phyloP scores from a whole-genome alignment of 2,888 invertebrate genomes.

The Monoplex corrugatus region DNA sequence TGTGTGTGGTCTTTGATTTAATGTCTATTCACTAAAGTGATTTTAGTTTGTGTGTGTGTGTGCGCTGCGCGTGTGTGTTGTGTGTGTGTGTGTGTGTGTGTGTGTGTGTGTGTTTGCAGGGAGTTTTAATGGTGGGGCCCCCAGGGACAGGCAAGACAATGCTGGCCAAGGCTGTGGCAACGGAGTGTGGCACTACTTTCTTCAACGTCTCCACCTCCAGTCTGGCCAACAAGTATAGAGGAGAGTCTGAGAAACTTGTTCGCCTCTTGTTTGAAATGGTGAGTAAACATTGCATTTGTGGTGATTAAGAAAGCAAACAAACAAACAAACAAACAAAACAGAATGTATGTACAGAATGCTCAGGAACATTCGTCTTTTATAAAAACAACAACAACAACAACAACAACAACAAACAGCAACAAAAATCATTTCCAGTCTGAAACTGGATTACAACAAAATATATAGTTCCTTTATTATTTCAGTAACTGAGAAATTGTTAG shows the following conservation, averaged over 20 bases:
- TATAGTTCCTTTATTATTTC: no score
- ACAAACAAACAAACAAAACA: no score
- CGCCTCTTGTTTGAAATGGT: constrained; percentile 98
- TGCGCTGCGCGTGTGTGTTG: background rate
- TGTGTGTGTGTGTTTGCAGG: constrained; percentile 68
- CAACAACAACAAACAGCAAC: background rate
- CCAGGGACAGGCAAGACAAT: constrained; percentile 84
- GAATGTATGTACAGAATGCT: no score
- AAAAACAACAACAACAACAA: background rate
- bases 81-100: background rate
- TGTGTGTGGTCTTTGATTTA: no score
- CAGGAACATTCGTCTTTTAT: no score
- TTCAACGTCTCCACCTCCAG: constrained; percentile 96
- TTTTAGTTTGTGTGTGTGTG: background rate
- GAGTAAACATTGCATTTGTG: constrained; percentile 70
- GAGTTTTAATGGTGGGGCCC: constrained; percentile 82
- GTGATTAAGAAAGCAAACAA: no score
- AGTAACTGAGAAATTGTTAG: no score
- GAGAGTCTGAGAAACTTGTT: constrained; percentile 99
- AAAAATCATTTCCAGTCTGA: no score
- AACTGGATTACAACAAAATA: no score
- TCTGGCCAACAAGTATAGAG: constrained; percentile 98
- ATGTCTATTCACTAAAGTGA: no score
- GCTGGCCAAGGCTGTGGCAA: constrained; percentile 84
- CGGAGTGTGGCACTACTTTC: constrained; percentile 84